Evolutionary conservation across 2,797 vertebrate species (phyloP), one percentile per base, ranked within the genome.

Genomic region (Picus viridis): DNA sequence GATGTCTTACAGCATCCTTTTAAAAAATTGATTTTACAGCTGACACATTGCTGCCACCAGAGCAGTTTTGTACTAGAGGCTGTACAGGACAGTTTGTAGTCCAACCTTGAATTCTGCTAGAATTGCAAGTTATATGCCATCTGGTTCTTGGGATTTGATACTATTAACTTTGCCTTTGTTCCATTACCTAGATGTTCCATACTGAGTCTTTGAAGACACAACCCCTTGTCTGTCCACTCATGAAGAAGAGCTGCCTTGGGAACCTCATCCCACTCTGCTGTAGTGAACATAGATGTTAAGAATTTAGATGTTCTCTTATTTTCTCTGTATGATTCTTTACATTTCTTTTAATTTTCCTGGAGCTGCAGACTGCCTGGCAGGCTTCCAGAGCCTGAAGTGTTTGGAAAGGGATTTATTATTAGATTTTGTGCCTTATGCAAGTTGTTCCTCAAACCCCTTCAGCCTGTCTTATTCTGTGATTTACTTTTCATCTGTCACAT

Each of bases 391-490:
- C 24, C 39, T 85, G 39, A 89, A 85, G 49, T 89, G 54, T 90
- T 90, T 78, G 65, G 84, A 86, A 89, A 54, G 18, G 26, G 29
- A 71, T 85, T 95, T 93, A 90, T 94, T 93, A 94, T 77, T 94
- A 90, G 79, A 83, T 92, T 85, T 85, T 59, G 85, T 53, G 78
- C 62, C 49, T 89, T 83, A 85, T 71, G 76, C 76, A 90, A 93
- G 58, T 89, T 90, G 62, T 77, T 83, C 79, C 51, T 94, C 69
- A 91, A 83, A 81, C 41, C 32, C 26, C 83, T 80, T 83, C 74
- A 73, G 73, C 72, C 51, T 74, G 14, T 63, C 72, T 95, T 32
- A 78, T 65, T 45, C 45, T 77, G 63, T 62, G 10, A 23, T 86
- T 95, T 88, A 89, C 62, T 78, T 93, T 91, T 89, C 54, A 91